Percentiles rank a stretch among this genome's conserved stretches.
These are phyloP conservation scores for Oreochromis mossambicus DNA, from an alignment of 2,797 vertebrate species.

Conservation along the genomic window DNA sequence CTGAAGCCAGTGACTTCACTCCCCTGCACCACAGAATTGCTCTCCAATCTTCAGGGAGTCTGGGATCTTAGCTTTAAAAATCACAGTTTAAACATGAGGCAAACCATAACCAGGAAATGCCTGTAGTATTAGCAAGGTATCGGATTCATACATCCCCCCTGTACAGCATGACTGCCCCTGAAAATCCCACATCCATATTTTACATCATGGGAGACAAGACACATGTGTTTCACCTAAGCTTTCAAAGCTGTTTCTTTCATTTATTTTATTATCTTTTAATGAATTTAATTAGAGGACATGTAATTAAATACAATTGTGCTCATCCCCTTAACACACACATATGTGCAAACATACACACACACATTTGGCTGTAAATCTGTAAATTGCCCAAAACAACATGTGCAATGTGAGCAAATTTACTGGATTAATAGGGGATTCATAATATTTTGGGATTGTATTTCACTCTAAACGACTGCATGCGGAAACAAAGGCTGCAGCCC, in stretches of 20 bases:
- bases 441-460: conserved; percentile 99
- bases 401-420: conserved; percentile 92
- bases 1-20: conserved; percentile 60
- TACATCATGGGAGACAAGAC: conserved; percentile 87
- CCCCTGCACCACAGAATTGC: conserved; percentile 47
- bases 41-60: conserved; percentile 65
- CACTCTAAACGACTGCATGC: conserved; percentile 93
- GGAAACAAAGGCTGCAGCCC: conserved; percentile 97
- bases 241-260: conserved; percentile 93
- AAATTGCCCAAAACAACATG: conserved; percentile 94
- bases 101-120: conserved; percentile 73
- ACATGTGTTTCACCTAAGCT: conserved; percentile 90
- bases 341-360: conserved; percentile 33
- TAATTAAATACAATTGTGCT: conserved; percentile 99
- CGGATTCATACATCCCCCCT: conserved; percentile 58
- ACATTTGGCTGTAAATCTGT: conserved; percentile 88
- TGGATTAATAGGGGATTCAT: conserved; percentile 99
- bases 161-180: conserved; percentile 71
- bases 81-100: conserved; percentile 67
- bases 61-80: conserved; percentile 63
- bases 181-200: conserved; percentile 93
- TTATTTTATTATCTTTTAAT: conserved; percentile 99
- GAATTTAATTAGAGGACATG: conserved; percentile 99
- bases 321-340: conserved; percentile 65
- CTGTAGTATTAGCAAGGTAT: conserved; percentile 86